These are phyloP conservation scores for Colostygia pectinataria DNA, from an alignment of 2,888 invertebrate species.

Conservation along the genomic window DNA sequence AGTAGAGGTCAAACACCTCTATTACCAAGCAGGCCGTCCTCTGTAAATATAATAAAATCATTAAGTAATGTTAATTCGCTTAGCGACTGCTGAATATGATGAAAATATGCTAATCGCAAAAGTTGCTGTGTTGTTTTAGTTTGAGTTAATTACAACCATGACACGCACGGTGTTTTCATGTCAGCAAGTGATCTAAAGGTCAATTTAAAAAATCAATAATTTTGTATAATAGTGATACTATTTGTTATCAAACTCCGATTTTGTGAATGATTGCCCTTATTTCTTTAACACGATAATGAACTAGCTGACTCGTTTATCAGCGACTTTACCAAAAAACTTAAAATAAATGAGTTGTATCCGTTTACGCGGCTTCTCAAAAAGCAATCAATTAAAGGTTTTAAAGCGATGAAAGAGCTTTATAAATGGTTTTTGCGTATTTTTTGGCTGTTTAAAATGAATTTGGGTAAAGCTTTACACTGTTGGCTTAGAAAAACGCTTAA, in stretches of 20 bases:
- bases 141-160: slow-evolving; percentile 69
- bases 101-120: slow-evolving; percentile 70
- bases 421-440: slow-evolving; percentile 3
- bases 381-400: slow-evolving; percentile 15
- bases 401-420: slow-evolving; percentile 5
- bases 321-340: slow-evolving; percentile 6
- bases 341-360: slow-evolving; percentile 13
- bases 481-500: too few species aligned
- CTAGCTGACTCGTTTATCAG: not conserved
- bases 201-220: too few species aligned
- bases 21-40: slow-evolving; percentile 42
- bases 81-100: slow-evolving; percentile 65
- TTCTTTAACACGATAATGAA: too few species aligned
- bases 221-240: too few species aligned
- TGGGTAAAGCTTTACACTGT: not conserved
- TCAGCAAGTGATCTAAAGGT: too few species aligned
- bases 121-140: slow-evolving; percentile 59
- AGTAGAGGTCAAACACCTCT: not conserved
- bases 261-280: too few species aligned
- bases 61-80: slow-evolving; percentile 68
- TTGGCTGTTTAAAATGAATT: not conserved
- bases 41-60: slow-evolving; percentile 67
- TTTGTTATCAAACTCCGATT: too few species aligned
- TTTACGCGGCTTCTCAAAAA: slow-evolving; percentile 14
- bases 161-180: too few species aligned